These are phyloP conservation scores for Hermaeophaga mercurialis DNA, from an alignment of 2,888 invertebrate species.

Conservation along the genomic window DNA sequence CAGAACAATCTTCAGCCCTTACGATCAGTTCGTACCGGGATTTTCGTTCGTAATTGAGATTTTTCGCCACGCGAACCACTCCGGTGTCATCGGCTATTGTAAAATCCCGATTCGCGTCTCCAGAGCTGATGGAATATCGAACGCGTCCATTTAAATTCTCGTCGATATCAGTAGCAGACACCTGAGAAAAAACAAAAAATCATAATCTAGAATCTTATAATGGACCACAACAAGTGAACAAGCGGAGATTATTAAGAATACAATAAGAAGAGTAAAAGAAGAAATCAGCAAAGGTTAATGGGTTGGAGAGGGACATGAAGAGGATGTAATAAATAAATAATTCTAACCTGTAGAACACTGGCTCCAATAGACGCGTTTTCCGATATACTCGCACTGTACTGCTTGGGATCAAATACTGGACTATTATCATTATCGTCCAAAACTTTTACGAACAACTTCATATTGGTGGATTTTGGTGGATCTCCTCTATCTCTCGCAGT, in stretches of 20 bases:
- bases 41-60: slow-evolving; percentile 90
- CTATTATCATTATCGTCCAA: slow-evolving; percentile 90
- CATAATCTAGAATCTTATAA: too few relatives aligned
- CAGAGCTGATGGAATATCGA: slow-evolving; percentile 85
- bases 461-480: slow-evolving; percentile 74
- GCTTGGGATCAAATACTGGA: slow-evolving; percentile 86
- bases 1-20: slow-evolving; percentile 86
- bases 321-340: too few relatives aligned
- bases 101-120: slow-evolving; percentile 90
- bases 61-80: slow-evolving; percentile 87
- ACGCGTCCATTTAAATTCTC: slow-evolving; percentile 90
- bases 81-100: slow-evolving; percentile 92
- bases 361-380: slow-evolving; percentile 95
- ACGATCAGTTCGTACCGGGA: slow-evolving; percentile 82
- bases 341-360: slow-evolving; percentile 78
- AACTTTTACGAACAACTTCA: slow-evolving; percentile 73
- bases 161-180: slow-evolving; percentile 87
- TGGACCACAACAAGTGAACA: too few relatives aligned
- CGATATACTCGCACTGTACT: slow-evolving; percentile 87
- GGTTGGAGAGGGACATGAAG: too few relatives aligned
- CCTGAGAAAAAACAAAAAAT: slow-evolving; percentile 61
- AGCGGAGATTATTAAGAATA: too few relatives aligned
- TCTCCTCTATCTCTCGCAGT: slow-evolving; percentile 90
- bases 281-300: too few relatives aligned
- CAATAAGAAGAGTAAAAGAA: too few relatives aligned